Evolutionary conservation across 1,140 invertebrate species (phyloP).

Genomic region (Onthophagus taurus): DNA sequence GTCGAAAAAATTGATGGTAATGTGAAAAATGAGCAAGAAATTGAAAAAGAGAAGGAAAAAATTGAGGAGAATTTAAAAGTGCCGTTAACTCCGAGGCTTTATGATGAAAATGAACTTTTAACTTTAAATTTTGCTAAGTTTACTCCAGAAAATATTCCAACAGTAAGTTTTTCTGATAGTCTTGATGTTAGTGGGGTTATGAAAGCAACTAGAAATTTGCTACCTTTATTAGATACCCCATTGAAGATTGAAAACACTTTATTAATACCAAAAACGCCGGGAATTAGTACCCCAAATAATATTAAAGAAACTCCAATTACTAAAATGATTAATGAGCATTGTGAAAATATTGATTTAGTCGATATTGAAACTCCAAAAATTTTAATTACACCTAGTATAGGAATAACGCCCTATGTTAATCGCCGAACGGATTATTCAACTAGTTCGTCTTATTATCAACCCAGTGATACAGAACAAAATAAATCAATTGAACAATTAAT

Average conservation of each 20-base stretch:
- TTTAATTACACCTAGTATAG: conserved; percentile 29
- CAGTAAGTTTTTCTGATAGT: too few relatives aligned
- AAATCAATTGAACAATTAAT: conserved; percentile 27
- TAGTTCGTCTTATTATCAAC: conserved; percentile 31
- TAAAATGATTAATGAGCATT: conserved; percentile 29
- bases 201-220: conserved; percentile 14
- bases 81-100: background rate
- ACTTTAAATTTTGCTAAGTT: too few relatives aligned
- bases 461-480: conserved; percentile 32
- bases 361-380: conserved; percentile 31
- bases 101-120: too few relatives aligned
- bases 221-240: conserved; percentile 26
- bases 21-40: conserved; percentile 11
- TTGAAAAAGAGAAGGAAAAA: background rate
- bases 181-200: background rate
- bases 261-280: conserved; percentile 23
- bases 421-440: conserved; percentile 31
- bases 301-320: conserved; percentile 27
- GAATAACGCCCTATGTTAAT: conserved; percentile 20
- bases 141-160: too few relatives aligned
- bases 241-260: conserved; percentile 16
- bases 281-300: conserved; percentile 7
- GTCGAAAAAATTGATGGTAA: conserved; percentile 14
- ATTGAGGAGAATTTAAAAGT: background rate
- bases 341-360: conserved; percentile 21